Evolutionary conservation across 1,140 invertebrate species (phyloP).

Genomic region (Ostrea denselamellosa): DNA sequence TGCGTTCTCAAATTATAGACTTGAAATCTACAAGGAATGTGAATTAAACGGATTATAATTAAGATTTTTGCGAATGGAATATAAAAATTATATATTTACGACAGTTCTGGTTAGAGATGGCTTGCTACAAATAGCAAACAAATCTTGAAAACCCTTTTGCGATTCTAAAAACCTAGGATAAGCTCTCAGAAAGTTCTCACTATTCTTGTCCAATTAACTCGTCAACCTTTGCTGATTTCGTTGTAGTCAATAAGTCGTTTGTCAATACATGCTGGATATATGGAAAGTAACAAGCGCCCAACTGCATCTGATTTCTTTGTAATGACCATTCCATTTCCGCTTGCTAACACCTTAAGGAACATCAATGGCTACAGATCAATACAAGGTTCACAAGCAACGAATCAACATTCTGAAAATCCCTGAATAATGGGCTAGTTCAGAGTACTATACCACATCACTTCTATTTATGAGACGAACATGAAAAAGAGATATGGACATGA

Average conservation of each 20-base stretch:
- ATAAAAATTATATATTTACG: too few species aligned
- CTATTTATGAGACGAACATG: too few species aligned
- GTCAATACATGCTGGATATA: not conserved
- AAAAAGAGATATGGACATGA: too few species aligned
- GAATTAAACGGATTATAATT: too few species aligned
- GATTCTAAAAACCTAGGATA: not conserved
- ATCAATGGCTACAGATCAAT: not conserved
- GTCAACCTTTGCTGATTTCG: not conserved
- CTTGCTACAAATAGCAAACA: not conserved
- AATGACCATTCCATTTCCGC: not conserved
- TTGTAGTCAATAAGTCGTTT: constrained; percentile 21
- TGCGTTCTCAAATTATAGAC: too few species aligned
- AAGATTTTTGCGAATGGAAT: too few species aligned
- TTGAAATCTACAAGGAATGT: too few species aligned
- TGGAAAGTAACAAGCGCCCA: not conserved
- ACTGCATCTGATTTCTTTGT: not conserved
- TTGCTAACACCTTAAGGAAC: constrained; percentile 1
- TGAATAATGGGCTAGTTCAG: too few species aligned
- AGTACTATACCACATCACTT: too few species aligned
- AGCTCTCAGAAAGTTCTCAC: not conserved
- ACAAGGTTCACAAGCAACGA: not conserved
- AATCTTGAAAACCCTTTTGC: not conserved
- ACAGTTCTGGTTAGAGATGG: too few species aligned
- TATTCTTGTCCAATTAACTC: constrained; percentile 13
- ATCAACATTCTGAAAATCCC: not conserved